phyloP scores from a whole-genome alignment of 2,888 invertebrate genomes.

The Epistrophe grossulariae region DNA sequence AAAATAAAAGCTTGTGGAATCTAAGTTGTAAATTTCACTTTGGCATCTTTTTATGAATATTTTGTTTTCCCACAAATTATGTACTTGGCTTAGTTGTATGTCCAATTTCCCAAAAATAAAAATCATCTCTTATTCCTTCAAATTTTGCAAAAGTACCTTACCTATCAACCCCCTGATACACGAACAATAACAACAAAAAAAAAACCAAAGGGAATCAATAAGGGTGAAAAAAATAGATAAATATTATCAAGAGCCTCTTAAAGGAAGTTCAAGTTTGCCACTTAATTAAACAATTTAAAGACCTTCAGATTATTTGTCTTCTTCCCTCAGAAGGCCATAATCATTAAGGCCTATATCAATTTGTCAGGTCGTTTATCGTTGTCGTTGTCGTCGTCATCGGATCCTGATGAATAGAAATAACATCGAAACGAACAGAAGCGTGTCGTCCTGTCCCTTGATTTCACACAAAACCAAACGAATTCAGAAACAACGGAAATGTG shows the following conservation, averaged over 20 bases:
- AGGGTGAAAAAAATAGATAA: not conserved
- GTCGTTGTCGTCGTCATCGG: not conserved
- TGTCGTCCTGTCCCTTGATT: conserved; percentile 47
- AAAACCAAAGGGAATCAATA: conserved; percentile 48
- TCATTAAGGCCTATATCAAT: conserved; percentile 66
- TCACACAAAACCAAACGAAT: not conserved
- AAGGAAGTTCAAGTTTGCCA: conserved; percentile 54
- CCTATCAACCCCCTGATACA: not conserved
- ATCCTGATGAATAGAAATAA: not conserved
- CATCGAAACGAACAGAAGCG: conserved; percentile 3
- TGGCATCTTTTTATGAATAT: too few species aligned
- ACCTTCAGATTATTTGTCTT: conserved; percentile 52
- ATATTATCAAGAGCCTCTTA: conserved; percentile 32
- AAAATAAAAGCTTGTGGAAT: too few species aligned
- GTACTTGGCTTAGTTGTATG: too few species aligned
- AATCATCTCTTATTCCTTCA: not conserved
- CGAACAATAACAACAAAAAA: not conserved
- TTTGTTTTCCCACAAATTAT: too few species aligned
- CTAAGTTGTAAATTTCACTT: too few species aligned
- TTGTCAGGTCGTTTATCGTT: conserved; percentile 67
- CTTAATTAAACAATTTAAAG: conserved; percentile 72
- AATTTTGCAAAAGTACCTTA: not conserved
- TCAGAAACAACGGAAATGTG: conserved; percentile 53
- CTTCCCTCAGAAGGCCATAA: conserved; percentile 43
- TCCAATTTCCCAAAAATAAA: too few species aligned